Evolutionary conservation across 2,797 vertebrate species (phyloP), one percentile per base, ranked within the genome.

Genomic region (Discoglossus pictus): DNA sequence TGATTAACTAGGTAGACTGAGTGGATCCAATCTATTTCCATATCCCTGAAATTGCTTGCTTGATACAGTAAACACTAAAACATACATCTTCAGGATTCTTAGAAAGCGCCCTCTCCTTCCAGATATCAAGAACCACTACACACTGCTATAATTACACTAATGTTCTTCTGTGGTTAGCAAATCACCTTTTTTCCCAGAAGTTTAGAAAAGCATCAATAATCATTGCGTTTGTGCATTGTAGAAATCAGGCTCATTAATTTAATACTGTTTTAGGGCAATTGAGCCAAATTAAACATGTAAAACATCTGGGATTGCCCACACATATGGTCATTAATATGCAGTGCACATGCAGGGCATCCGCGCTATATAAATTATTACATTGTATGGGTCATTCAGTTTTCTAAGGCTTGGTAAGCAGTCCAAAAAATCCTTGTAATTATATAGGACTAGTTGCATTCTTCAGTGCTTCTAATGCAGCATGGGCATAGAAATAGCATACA

Each of bases 201-300:
- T 68, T 18, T 61, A 44, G 46, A 51, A 68, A 61, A 53, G 38
- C 65, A 68, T 68, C 65, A 68, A 68, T 61, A 61, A 61, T 23
- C 55, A 61, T 68, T 68, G 46, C 25, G 53, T 68, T 60, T 54
- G 39, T 68, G 56, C 56, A 68, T 53, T 61, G 48, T 25, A 46
- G 8, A 31, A 31, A 35, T 68, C 65, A 35, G 40, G 27, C 48
- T 68, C 35, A 53, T 68, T 61, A 61, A 68, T 61, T 68, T 54
- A 36, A 61, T 68, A 60, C 56, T 12, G 50, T 68, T 68, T 61
- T 53, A 68, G 65, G 65, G 56, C 47, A 61, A 68, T 52, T 60
- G 65, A 68, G 55, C 47, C 55, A 44, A 50, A 53, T 68, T 61
- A 68, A 68, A 61, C 40, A 34, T 35, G 25, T 61, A 42, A 12